Percentiles rank a stretch among this genome's conserved stretches.
Evolutionary conservation across 2,113 vertebrate species (phyloP).

Genomic region (Corapipo altera): DNA sequence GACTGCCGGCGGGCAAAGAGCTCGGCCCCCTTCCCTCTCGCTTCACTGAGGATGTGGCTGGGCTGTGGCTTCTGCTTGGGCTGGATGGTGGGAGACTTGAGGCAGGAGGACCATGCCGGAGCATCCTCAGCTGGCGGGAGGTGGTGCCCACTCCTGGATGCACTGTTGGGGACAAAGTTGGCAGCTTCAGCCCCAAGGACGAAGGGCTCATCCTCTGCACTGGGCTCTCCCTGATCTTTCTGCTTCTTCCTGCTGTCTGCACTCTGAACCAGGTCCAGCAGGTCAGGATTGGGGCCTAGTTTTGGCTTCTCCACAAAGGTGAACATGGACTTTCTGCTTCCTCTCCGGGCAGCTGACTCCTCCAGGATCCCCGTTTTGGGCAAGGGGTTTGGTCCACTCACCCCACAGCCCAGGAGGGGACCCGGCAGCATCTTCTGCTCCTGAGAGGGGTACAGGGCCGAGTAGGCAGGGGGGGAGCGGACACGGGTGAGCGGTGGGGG

Average conservation of each 20-base stretch:
- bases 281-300: constrained; percentile 89
- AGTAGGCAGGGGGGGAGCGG: constrained; percentile 73
- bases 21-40: constrained; percentile 91
- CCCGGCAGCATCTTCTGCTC: constrained; percentile 73
- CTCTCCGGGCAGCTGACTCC: constrained; percentile 76
- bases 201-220: constrained; percentile 85
- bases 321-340: constrained; percentile 90
- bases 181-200: constrained; percentile 94
- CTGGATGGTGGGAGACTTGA: constrained; percentile 87
- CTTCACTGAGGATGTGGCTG: constrained; percentile 86
- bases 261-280: constrained; percentile 91
- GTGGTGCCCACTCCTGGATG: constrained; percentile 19
- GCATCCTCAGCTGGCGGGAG: neutral
- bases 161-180: constrained; percentile 83
- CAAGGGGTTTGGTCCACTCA: constrained; percentile 27
- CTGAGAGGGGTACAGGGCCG: constrained; percentile 73
- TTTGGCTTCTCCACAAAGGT: constrained; percentile 95
- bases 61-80: constrained; percentile 81
- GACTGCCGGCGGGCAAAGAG: constrained; percentile 91
- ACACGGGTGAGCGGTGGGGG: constrained; percentile 75
- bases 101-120: constrained; percentile 90
- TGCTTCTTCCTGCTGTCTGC: constrained; percentile 85
- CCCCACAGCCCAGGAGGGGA: constrained; percentile 8
- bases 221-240: constrained; percentile 76
- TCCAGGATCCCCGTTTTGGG: constrained; percentile 89